These are phyloP conservation scores for Vanessa cardui DNA, from an alignment of 2,888 invertebrate species.

Conservation along the genomic window DNA sequence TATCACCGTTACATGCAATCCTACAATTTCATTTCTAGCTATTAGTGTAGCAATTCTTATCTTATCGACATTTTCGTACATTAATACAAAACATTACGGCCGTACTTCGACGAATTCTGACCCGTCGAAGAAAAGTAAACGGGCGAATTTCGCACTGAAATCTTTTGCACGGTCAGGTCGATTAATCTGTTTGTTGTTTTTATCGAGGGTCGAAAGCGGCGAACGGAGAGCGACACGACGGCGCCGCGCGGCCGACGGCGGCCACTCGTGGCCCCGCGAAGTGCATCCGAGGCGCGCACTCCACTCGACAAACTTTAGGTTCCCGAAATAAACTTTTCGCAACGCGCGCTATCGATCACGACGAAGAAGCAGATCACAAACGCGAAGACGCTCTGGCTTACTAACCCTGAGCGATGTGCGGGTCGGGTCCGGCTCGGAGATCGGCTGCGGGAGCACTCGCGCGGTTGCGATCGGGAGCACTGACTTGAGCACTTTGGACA, in stretches of 20 bases:
- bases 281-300: constrained; percentile 76
- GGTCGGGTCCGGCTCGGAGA: constrained; percentile 75
- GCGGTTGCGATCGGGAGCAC: constrained; percentile 79
- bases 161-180: constrained; percentile 66
- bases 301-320: constrained; percentile 74
- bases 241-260: constrained; percentile 74
- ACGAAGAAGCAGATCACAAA: constrained; percentile 52
- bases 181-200: constrained; percentile 81
- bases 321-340: constrained; percentile 75
- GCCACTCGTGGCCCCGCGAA: constrained; percentile 74
- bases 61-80: constrained; percentile 74
- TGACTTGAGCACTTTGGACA: constrained; percentile 80
- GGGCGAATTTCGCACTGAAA: constrained; percentile 56
- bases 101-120: constrained; percentile 54
- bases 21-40: constrained; percentile 77
- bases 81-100: constrained; percentile 70
- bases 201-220: constrained; percentile 68
- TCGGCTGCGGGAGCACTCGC: constrained; percentile 77
- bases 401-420: constrained; percentile 79
- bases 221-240: constrained; percentile 72
- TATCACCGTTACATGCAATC: constrained; percentile 79
- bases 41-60: constrained; percentile 71
- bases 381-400: constrained; percentile 55
- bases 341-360: constrained; percentile 64
- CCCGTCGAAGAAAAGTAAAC: constrained; percentile 54